Conservation (phyloP, 1,140 invertebrate genomes). For the Aphidius gifuensis region DNA sequence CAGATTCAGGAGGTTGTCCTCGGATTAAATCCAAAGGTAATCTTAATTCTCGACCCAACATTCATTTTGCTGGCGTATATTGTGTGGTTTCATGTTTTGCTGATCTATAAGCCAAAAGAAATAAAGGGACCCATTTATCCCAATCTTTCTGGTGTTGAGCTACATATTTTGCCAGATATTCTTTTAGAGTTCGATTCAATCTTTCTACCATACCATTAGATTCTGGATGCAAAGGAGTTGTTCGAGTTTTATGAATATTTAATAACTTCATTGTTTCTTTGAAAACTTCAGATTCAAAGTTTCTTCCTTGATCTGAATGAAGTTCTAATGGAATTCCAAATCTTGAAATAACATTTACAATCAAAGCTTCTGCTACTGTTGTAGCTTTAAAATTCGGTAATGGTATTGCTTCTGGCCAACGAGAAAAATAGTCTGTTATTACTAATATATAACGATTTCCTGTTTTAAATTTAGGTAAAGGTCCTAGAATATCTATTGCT, state of each 20-base stretch:
- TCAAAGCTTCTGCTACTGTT: slow-evolving; percentile 20
- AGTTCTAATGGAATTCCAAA: slow-evolving; percentile 27
- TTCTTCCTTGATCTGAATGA: slow-evolving; percentile 40
- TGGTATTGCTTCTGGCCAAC: slow-evolving; percentile 28
- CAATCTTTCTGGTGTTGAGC: slow-evolving; percentile 9
- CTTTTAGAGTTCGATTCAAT: slow-evolving; percentile 34
- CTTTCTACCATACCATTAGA: slow-evolving; percentile 48
- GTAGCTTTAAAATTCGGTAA: slow-evolving; percentile 22
- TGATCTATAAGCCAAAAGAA: slow-evolving; percentile 17
- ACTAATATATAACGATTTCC: slow-evolving; percentile 31
- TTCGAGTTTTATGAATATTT: slow-evolving; percentile 34
- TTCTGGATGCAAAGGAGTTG: too few species aligned
- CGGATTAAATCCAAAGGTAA: slow-evolving; percentile 5
- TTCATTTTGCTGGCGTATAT: slow-evolving; percentile 13
- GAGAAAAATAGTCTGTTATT: neutral
- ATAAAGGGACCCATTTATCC: slow-evolving; percentile 21
- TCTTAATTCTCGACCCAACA: slow-evolving; percentile 12
- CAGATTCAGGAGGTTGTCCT: slow-evolving; percentile 7
- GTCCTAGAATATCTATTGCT: slow-evolving; percentile 28
- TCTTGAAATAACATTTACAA: slow-evolving; percentile 22
- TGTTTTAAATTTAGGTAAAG: slow-evolving; percentile 18
- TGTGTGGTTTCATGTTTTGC: slow-evolving; percentile 17
- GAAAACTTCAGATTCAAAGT: slow-evolving; percentile 45
- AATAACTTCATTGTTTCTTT: slow-evolving; percentile 29
- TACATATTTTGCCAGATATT: slow-evolving; percentile 18